Conservation (phyloP, 2,888 invertebrate species). For the Gonocerus acuteangulatus region DNA sequence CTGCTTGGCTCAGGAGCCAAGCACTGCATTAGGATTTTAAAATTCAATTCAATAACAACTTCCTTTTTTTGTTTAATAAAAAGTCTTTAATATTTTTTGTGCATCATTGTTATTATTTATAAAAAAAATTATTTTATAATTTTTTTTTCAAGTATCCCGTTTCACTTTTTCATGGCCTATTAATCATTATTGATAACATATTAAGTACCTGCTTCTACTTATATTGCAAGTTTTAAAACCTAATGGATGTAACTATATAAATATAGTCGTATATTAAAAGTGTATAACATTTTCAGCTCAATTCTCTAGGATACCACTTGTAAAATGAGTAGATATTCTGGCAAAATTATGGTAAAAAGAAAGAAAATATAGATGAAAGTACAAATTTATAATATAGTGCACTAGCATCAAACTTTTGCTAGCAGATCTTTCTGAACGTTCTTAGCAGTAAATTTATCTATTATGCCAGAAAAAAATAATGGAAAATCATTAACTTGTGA, state of each 20-base stretch:
- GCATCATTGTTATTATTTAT: background rate
- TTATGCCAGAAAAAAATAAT: background rate
- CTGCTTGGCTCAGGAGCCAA: too few relatives aligned
- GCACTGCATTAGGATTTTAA: too few relatives aligned
- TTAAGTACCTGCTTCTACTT: conserved; percentile 19
- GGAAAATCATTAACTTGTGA: conserved; percentile 32
- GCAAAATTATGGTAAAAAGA: background rate
- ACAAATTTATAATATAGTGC: background rate
- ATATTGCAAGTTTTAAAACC: conserved; percentile 13
- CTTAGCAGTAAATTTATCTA: background rate
- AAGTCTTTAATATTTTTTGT: background rate
- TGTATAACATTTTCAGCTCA: conserved; percentile 16
- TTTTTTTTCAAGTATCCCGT: background rate
- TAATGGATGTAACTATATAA: conserved; percentile 6
- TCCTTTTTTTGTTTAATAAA: background rate
- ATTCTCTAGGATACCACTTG: conserved; percentile 11
- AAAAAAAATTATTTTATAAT: background rate
- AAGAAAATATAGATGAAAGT: background rate
- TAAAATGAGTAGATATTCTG: conserved; percentile 10
- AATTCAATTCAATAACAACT: too few relatives aligned
- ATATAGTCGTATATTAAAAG: conserved; percentile 13
- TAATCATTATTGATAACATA: conserved; percentile 12
- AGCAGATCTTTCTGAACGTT: background rate
- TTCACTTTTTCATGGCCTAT: conserved; percentile 15
- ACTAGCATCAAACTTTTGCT: too few relatives aligned